Evolutionary conservation across 2,113 vertebrate genomes (phyloP), one percentile per base, ranked within the genome.

Genomic region (Trogon surrucura): DNA sequence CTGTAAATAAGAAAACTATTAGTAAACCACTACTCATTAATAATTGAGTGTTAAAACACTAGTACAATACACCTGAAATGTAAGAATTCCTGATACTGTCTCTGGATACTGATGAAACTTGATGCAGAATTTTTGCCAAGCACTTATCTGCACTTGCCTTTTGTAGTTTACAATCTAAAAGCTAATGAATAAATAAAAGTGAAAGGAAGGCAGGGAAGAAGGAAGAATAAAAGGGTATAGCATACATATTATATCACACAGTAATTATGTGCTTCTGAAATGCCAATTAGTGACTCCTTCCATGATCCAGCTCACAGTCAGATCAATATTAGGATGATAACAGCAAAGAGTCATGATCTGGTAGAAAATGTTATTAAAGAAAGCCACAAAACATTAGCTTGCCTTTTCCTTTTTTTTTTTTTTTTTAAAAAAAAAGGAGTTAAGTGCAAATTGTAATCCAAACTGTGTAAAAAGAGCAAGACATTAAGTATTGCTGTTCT

Each of bases 101-200:
- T 71, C 75, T 82, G 57, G 61, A 54, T 19, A 60, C 53, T 45
- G 64, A 67, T 82, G 48, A 84, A 95, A 91, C 11, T 47, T 72
- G 21, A 62, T 44, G 75, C 67, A 84, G 89, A 73, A 66, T 64
- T 95, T 88, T 80, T 94, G 30, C 50, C 85, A 75, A 69, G 62
- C 81, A 77, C 22, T 4, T 85, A 88, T 44, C 74, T 88, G 45
- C 45, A 61, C 38, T 90, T 65, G 60, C 69, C 53, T 66, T 90
- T 90, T 57, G 70, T 51, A 91, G 75, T 88, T 97, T 94, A 94
- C 69, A 88, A n/a, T 64, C 86, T 86, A 84, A 96, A 91, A 96
- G 90, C 93, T 94, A 95, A 96, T 95, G 60, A 96, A 97, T 96
- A 97, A 97, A 96, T 97, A 97, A 96, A 96, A 96, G 30, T 87